Evolutionary conservation across 2,888 invertebrate genomes (phyloP), one percentile per base, ranked within the genome.

Genomic region (Cactoblastis cactorum): DNA sequence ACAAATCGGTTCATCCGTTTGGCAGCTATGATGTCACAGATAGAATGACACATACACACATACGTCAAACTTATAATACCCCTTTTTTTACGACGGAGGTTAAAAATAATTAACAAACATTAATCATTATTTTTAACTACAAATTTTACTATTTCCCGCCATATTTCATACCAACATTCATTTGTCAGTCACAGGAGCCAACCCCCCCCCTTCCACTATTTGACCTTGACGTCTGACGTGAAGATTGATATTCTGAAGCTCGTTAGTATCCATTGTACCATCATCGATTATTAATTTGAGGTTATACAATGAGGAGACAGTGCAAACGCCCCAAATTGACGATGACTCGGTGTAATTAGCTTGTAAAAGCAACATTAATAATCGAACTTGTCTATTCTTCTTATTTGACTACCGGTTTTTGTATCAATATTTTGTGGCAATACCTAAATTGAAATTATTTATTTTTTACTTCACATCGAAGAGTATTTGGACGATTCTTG

Each of bases 281-380:
- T 68, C 74, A 76, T 78, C 76, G 77, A 78, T 80, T 80, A 80
- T 78, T 73, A 80, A 78, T 81, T 79, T 78, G 67, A 69, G 68
- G 67, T 69, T 70, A 19, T 65, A 74, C 65, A 73, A 71, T 67
- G 47, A 12, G 46, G 67, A 71, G 77, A 77, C 79, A 77, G 77
- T 77, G 67, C 63, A 65, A 51, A 58, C 46, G n/a, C 56, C 59
- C 54, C 54, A 53, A 58, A 41, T 49, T 18, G 63, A 68, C 70
- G 63, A 67, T 68, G 66, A 65, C 62, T 63, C 56, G 59, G 56
- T 50, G 38, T 19, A 49, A 47, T 45, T 49, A 28, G n/a, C 32
- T 34, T 33, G 11, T 47, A 24, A 35, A 47, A 37, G 18, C 33
- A 49, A 12, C 11, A 39, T 39, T 41, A 38, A 38, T 38, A 22